Base-by-base conservation (phyloP, 2,888 invertebrate genomes). In the Sialis lutaria region DNA sequence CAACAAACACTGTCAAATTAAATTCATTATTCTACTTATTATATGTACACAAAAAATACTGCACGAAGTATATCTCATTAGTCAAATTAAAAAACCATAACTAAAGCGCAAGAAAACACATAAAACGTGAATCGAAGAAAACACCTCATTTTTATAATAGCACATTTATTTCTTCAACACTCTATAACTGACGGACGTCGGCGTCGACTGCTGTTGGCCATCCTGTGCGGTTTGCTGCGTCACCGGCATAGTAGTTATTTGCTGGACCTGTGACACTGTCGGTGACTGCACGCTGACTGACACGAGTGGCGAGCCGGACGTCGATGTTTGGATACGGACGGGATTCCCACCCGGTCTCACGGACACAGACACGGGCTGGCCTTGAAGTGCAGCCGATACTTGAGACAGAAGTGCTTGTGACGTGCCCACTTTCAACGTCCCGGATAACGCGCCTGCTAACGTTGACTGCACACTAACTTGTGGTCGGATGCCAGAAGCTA, bases 291-390 rank as follows among this genome's bases (percentile, higher is more conserved):
- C 72, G 9, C 72, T 67, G 22, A 22, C 22, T 6, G 34, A 34
- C 12, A 78, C 77, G 5, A 75, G 71, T 6, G 79, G 67, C 31
- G 74, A 60, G 33, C 73, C 73, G 13, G 64, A 57, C 45, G 64
- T 56, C 47, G 69, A 67, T 22, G 75, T 68, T 59, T 77, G 73
- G 51, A 76, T 66, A 45, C 74, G 69, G 31, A 78, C 76, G 49
- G 75, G 79, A 57, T 74, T 76, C 5, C 70, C 64, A 52, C 66
- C 69, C 54, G 74, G 73, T 2, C 73, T 61, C 33, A 65, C 62
- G 5, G 58, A 55, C 13, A 64, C 60, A 50, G 60, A 59, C 8
- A 64, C 60, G 50, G 59, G 59, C 62, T 67, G 74, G 57, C 66
- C 72, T 61, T 51, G 71, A 54, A 67, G 71, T 50, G 63, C 73